Evolutionary conservation across 2,797 vertebrate genomes (phyloP), one percentile per base, ranked within the genome.

Genomic region (Sebastes flavidus): DNA sequence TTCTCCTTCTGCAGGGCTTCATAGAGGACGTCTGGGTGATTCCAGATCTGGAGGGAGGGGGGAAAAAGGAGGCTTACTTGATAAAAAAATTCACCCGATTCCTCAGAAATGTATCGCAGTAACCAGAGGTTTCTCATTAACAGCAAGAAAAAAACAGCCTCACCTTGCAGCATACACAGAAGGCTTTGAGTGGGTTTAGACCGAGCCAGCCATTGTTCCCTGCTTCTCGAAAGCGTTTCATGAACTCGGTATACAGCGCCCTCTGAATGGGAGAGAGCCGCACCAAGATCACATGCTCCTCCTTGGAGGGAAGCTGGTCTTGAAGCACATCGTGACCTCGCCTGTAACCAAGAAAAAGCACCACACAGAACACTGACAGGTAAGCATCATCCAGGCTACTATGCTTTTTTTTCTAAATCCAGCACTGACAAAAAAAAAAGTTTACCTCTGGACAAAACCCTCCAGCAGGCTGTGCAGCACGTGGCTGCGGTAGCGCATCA

Each of bases 151-250:
- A 42, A 67, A 69, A 12, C 8, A 6, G 24, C 24, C 94, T 58
- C 85, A 99, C 98, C 97, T 99, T 99, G 90, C 99, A 99, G 91
- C 99, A 99, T 22, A 99, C 99, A 52, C 99, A 99, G 91, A 99
- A 99, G 69, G 99, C 98, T 93, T 99, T 99, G 56, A 99, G 97
- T 0, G 99, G 99, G 92, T 99, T 99, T 65, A 99, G 95, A 1
- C 98, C 97, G 30, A 99, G 96, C 99, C 99, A 99, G 79, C 99
- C 99, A 1, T 96, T 99, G 95, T 97, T 99, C 71, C 98, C 98
- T 2, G 98, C 98, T 66, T 99, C 99, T 75, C 98, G 93, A 90
- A 99, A 99, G 30, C 99, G 97, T 87, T 97, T 97, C 99, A 99
- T 99, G 87, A 99, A 99, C 91, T 99, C 97, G 0, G 97, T 97